Percentiles rank a stretch among this genome's conserved stretches.
Conservation (phyloP, 2,888 invertebrate genomes). For the Parapristionchus giblindavisi region DNA sequence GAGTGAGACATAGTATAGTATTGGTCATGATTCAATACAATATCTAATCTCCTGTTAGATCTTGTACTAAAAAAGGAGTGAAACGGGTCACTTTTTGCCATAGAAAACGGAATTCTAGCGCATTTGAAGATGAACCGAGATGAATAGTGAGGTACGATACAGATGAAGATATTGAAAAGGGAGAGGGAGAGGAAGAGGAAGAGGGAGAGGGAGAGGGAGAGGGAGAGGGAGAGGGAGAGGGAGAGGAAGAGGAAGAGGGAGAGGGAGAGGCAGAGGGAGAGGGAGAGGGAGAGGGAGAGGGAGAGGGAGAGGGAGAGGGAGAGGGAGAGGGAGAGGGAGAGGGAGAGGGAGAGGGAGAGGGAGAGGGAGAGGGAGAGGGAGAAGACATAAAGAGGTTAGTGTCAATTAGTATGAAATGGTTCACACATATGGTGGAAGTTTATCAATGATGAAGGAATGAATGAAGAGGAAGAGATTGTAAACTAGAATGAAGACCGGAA, state of each 20-base stretch:
- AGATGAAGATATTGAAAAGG: constrained; percentile 10
- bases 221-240: neutral
- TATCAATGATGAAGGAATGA: neutral
- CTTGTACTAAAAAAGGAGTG: constrained; percentile 10
- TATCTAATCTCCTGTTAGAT: neutral
- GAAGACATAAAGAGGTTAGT: neutral
- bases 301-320: neutral
- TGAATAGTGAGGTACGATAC: too few species aligned
- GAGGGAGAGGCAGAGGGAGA: neutral
- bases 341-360: neutral
- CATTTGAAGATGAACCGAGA: too few species aligned
- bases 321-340: neutral
- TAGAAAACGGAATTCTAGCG: too few species aligned
- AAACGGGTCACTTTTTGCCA: too few species aligned
- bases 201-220: constrained; percentile 15
- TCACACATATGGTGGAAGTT: constrained; percentile 18
- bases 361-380: neutral
- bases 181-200: constrained; percentile 14
- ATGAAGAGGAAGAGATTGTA: constrained; percentile 26
- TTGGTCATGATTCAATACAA: too few species aligned
- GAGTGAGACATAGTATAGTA: neutral
- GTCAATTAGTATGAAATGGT: neutral
- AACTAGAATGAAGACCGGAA: constrained; percentile 27
- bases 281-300: neutral
- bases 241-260: neutral